Conservation (phyloP, 2,888 invertebrate species). For the Papilio gigon region DNA sequence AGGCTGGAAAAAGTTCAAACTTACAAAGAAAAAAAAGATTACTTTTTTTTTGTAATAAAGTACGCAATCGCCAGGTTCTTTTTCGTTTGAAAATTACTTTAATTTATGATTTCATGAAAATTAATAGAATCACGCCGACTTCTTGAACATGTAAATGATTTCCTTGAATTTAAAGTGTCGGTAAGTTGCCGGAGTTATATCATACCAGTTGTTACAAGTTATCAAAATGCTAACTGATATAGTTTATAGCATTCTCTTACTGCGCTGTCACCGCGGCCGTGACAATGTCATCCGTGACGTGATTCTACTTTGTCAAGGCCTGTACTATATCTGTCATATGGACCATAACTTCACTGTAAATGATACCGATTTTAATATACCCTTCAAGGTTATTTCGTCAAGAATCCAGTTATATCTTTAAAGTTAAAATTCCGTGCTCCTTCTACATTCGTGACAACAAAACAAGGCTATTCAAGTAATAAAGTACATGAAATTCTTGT, state of each 20-base stretch:
- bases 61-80: too few relatives aligned
- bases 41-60: too few relatives aligned
- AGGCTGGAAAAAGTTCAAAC: background rate
- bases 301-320: constrained; percentile 49
- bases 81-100: too few relatives aligned
- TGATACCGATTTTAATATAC: constrained; percentile 46
- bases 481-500: background rate
- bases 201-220: constrained; percentile 16
- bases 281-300: constrained; percentile 52
- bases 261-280: constrained; percentile 44
- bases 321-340: constrained; percentile 44
- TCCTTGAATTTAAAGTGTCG: constrained; percentile 17
- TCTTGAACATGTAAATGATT: constrained; percentile 14
- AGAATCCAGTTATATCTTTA: constrained; percentile 44
- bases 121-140: too few relatives aligned
- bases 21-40: too few relatives aligned
- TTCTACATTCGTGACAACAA: constrained; percentile 40
- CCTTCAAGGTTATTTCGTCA: constrained; percentile 39
- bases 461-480: constrained; percentile 46
- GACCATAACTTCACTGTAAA: constrained; percentile 43
- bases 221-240: constrained; percentile 24
- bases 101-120: too few relatives aligned
- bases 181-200: constrained; percentile 5
- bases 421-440: constrained; percentile 40
- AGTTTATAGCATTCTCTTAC: constrained; percentile 21